Conservation (phyloP, 53 echinoderm and acorn worm genomes). For the Holothuria leucospilota region DNA sequence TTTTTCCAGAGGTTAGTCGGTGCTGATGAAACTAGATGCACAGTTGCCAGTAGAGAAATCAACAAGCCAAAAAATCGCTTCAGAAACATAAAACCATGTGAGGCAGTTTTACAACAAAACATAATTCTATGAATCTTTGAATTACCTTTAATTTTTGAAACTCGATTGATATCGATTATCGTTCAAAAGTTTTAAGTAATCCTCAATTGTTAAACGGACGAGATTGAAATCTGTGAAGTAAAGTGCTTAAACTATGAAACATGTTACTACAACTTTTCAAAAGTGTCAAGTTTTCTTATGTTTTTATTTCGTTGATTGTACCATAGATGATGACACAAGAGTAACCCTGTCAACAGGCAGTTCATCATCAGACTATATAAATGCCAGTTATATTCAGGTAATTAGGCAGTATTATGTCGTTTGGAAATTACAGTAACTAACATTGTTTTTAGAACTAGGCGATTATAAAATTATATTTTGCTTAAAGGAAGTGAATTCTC, state of each 20-base stretch:
- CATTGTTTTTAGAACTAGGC: too few species aligned
- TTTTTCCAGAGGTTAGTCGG: background rate
- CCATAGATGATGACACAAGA: conserved; percentile 81
- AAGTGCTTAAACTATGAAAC: too few species aligned
- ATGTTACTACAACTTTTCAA: too few species aligned
- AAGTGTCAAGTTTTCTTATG: too few species aligned
- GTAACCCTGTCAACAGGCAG: conserved; percentile 64
- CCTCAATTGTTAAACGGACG: too few species aligned
- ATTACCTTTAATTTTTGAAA: too few species aligned
- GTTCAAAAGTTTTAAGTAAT: too few species aligned
- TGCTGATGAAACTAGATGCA: background rate
- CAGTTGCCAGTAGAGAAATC: background rate
- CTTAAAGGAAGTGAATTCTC: too few species aligned
- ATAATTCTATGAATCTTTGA: too few species aligned
- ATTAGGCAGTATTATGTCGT: background rate
- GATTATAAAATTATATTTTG: too few species aligned
- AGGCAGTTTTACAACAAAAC: background rate
- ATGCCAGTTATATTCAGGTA: conserved; percentile 93
- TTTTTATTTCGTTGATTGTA: background rate
- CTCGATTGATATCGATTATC: too few species aligned
- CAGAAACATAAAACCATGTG: conserved; percentile 26
- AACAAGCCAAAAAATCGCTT: conserved; percentile 26
- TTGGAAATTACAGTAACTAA: background rate
- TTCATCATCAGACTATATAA: conserved; percentile 88
- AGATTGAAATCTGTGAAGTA: too few species aligned